phyloP scores from a whole-genome alignment of 1,140 invertebrate species.

The Pseudomyrmex dendroicus region DNA sequence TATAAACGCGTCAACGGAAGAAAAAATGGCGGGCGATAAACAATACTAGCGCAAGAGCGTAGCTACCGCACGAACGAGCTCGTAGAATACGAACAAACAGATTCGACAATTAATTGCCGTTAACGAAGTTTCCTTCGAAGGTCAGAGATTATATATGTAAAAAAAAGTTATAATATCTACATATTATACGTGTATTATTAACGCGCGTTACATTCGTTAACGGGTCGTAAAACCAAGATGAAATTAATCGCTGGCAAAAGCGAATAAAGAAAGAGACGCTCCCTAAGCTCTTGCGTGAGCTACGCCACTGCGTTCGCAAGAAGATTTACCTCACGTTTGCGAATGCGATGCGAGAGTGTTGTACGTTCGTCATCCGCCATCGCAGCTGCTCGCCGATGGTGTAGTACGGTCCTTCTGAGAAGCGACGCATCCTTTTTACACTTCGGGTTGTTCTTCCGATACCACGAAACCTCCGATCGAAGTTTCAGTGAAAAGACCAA shows the following conservation, averaged over 20 bases:
- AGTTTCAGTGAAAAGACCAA: constrained; percentile 37
- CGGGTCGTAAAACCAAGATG: not conserved
- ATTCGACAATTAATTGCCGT: too few relatives aligned
- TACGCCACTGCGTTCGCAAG: constrained; percentile 11
- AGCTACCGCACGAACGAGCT: not conserved
- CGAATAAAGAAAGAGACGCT: not conserved
- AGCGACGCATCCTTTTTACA: constrained; percentile 62
- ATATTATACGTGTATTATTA: not conserved
- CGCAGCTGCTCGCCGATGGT: constrained; percentile 76
- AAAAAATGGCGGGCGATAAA: constrained; percentile 5
- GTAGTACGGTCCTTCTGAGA: constrained; percentile 76
- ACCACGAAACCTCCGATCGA: constrained; percentile 6
- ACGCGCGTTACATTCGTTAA: too few relatives aligned
- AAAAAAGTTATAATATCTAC: not conserved
- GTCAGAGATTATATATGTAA: too few relatives aligned
- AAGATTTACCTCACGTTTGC: constrained; percentile 80
- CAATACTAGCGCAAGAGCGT: not conserved
- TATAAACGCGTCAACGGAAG: constrained; percentile 13
- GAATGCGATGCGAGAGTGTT: constrained; percentile 78
- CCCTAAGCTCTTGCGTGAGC: not conserved
- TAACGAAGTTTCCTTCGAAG: too few relatives aligned
- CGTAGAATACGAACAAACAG: too few relatives aligned
- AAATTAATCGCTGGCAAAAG: not conserved
- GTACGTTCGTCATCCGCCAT: constrained; percentile 84
- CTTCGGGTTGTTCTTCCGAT: not conserved